Evolutionary conservation across 2,888 invertebrate species (phyloP).

Genomic region (Patella caerulea): DNA sequence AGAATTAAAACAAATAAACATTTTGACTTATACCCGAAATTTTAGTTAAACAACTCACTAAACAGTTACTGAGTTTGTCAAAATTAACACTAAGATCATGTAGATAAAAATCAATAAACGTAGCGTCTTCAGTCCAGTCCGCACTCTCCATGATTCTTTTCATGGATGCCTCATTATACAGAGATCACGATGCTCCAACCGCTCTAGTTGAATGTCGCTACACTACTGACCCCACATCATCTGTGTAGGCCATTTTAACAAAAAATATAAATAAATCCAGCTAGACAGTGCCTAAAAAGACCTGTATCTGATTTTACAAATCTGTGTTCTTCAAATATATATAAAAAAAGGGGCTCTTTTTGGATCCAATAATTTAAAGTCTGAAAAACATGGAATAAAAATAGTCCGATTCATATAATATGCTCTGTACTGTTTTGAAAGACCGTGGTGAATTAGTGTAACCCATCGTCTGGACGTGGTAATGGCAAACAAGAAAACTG

Average conservation of each 20-base stretch:
- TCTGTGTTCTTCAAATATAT: neutral
- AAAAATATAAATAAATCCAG: neutral
- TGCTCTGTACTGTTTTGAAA: too few relatives aligned
- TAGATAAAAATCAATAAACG: neutral
- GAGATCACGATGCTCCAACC: neutral
- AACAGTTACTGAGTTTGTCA: neutral
- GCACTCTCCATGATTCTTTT: neutral
- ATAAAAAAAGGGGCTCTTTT: neutral
- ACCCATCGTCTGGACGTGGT: neutral
- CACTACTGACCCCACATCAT: neutral
- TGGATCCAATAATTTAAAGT: neutral
- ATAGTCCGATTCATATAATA: too few relatives aligned
- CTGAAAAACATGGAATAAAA: neutral
- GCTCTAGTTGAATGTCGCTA: neutral
- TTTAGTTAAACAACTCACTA: neutral
- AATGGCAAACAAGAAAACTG: slow-evolving; percentile 1
- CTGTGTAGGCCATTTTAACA: neutral
- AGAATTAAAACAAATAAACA: neutral
- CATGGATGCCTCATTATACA: neutral
- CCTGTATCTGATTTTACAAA: neutral
- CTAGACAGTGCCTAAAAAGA: neutral
- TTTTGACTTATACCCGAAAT: neutral
- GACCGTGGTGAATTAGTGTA: too few relatives aligned
- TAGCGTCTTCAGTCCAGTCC: neutral
- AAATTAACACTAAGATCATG: neutral